These are phyloP conservation scores for Oceanodroma tethys DNA, from an alignment of 2,113 vertebrate species.

Conservation along the genomic window DNA sequence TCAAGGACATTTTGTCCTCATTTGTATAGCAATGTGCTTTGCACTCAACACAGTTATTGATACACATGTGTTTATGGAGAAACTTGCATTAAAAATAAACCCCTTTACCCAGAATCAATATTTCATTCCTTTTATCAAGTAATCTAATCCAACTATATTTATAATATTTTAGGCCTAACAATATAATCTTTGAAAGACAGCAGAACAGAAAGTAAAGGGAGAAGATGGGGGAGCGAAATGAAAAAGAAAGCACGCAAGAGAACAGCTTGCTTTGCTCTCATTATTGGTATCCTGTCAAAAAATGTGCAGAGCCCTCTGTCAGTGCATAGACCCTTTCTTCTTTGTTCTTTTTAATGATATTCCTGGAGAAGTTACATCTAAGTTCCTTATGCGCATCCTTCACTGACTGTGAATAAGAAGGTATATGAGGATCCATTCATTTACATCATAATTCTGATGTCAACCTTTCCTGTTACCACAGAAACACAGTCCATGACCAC, in stretches of 20 bases:
- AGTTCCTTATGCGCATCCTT: not conserved
- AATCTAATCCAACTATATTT: not conserved
- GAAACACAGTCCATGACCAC: slow-evolving; percentile 23
- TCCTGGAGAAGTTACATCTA: not conserved
- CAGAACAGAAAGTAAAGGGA: not conserved
- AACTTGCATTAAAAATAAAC: not conserved
- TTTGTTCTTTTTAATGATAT: slow-evolving; percentile 55
- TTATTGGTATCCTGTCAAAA: slow-evolving; percentile 34
- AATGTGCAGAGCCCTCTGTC: not conserved
- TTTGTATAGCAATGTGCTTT: not conserved
- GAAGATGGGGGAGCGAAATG: not conserved
- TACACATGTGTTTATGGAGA: not conserved
- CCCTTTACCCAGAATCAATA: not conserved
- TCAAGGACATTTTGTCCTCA: not conserved
- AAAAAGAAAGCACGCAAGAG: not conserved
- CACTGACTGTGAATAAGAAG: slow-evolving; percentile 5
- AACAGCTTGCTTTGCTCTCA: slow-evolving; percentile 2
- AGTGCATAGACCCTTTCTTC: not conserved
- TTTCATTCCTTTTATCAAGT: not conserved
- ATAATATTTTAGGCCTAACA: not conserved
- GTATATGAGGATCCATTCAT: slow-evolving; percentile 30
- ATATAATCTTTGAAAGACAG: not conserved
- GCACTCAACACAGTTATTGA: not conserved
- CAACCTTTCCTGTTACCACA: slow-evolving; percentile 32
- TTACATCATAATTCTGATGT: slow-evolving; percentile 40